These are phyloP conservation scores for Perca schrenkii DNA, from an alignment of 2,113 vertebrate species.

Conservation along the genomic window DNA sequence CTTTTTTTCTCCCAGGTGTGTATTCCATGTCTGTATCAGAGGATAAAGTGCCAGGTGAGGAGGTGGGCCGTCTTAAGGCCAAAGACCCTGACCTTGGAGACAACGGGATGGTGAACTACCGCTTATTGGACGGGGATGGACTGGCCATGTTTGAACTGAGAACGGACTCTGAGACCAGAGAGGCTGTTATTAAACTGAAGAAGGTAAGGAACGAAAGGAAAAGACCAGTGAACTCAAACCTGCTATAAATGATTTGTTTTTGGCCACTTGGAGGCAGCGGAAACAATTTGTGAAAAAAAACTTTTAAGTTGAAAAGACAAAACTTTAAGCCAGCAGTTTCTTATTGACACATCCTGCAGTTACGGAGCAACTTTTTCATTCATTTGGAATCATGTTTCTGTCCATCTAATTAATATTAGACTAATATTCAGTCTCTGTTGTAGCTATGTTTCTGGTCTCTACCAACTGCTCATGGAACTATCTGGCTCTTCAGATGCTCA, in stretches of 20 bases:
- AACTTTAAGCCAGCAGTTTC: neutral
- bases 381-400: neutral
- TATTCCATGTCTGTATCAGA: constrained; percentile 95
- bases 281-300: neutral
- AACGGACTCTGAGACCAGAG: constrained; percentile 94
- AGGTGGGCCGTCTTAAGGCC: constrained; percentile 95
- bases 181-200: constrained; percentile 95
- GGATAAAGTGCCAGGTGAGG: constrained; percentile 92
- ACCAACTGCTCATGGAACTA: neutral
- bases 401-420: no score
- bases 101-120: constrained; percentile 94
- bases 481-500: neutral
- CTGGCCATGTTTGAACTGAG: constrained; percentile 91
- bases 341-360: neutral
- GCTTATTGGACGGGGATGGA: constrained; percentile 93
- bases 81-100: constrained; percentile 96
- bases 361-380: neutral
- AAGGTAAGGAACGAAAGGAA: constrained; percentile 84
- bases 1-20: constrained; percentile 84
- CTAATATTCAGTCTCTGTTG: neutral
- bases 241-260: neutral
- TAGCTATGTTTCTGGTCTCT: neutral
- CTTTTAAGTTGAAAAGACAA: neutral
- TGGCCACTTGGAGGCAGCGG: neutral
- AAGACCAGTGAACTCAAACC: neutral